A percentile compares a stretch with the other conserved stretches of the same genome.
These are phyloP conservation scores for Drosophila birchii DNA, from an alignment of 2,888 invertebrate genomes.

Conservation along the genomic window DNA sequence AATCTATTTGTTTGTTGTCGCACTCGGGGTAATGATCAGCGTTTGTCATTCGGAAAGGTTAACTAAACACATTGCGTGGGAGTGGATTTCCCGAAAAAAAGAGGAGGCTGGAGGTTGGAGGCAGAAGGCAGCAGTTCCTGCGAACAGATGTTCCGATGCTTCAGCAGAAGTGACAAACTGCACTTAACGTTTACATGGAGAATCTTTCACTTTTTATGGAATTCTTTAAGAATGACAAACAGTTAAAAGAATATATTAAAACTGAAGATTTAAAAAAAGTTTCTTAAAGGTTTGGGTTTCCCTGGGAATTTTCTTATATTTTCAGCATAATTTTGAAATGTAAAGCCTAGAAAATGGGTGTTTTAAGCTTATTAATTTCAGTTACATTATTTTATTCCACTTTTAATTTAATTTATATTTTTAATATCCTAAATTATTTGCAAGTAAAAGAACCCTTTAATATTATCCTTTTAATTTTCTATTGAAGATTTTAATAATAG, in stretches of 20 bases:
- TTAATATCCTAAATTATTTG: too few species aligned
- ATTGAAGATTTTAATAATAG: too few species aligned
- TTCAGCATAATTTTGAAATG: neutral
- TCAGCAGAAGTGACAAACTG: constrained; percentile 55
- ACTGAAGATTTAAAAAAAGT: neutral
- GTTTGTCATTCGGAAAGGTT: constrained; percentile 61
- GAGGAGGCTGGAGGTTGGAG: neutral
- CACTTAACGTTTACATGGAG: constrained; percentile 40
- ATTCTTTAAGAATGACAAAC: constrained; percentile 36
- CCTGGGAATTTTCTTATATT: too few species aligned
- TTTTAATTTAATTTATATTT: too few species aligned
- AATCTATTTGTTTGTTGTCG: constrained; percentile 59
- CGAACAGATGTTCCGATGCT: constrained; percentile 48
- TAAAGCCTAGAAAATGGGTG: neutral
- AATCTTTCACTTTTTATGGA: constrained; percentile 57
- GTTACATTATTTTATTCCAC: neutral
- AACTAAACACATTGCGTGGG: constrained; percentile 61
- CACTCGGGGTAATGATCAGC: constrained; percentile 68
- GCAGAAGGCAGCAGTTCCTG: constrained; percentile 47
- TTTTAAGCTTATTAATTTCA: too few species aligned
- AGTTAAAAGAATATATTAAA: neutral
- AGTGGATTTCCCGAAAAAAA: constrained; percentile 21
- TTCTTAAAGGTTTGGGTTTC: neutral
- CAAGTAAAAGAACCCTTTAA: too few species aligned
- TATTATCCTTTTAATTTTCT: too few species aligned